These are phyloP conservation scores for Malaclemys terrapin DNA, from an alignment of 2,113 vertebrate species.

Conservation along the genomic window DNA sequence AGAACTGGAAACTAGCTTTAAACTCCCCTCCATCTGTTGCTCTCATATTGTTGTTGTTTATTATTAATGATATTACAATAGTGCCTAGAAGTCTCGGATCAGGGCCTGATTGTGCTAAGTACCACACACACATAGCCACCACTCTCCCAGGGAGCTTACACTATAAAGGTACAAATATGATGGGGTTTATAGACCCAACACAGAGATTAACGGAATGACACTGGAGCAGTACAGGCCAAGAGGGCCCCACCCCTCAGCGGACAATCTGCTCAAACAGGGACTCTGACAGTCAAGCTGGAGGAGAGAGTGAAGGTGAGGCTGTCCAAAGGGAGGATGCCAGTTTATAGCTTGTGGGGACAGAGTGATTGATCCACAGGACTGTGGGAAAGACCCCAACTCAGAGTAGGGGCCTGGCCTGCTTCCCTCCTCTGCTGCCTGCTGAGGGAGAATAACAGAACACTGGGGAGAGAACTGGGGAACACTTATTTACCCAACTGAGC, in stretches of 20 bases:
- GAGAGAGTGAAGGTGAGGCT: background rate
- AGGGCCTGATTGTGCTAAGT: background rate
- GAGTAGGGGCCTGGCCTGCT: background rate
- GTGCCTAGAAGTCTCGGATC: background rate
- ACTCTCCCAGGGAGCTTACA: background rate
- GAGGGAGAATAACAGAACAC: background rate
- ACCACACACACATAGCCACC: background rate
- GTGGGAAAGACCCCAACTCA: background rate
- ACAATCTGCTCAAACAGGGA: background rate
- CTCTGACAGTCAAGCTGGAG: background rate
- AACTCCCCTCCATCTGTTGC: background rate
- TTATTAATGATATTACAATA: background rate
- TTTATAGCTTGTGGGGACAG: background rate
- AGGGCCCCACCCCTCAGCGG: background rate
- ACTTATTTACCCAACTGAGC: background rate
- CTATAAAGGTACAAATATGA: background rate
- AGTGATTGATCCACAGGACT: background rate
- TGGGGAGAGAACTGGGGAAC: background rate
- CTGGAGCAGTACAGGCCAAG: background rate
- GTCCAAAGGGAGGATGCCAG: background rate
- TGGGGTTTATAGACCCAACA: background rate
- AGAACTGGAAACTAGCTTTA: background rate
- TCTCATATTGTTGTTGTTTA: background rate
- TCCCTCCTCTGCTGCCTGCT: background rate
- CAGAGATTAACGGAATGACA: background rate